Evolutionary conservation across 2,797 vertebrate species (phyloP), one percentile per base, ranked within the genome.

Genomic region (Scarus forsteni): DNA sequence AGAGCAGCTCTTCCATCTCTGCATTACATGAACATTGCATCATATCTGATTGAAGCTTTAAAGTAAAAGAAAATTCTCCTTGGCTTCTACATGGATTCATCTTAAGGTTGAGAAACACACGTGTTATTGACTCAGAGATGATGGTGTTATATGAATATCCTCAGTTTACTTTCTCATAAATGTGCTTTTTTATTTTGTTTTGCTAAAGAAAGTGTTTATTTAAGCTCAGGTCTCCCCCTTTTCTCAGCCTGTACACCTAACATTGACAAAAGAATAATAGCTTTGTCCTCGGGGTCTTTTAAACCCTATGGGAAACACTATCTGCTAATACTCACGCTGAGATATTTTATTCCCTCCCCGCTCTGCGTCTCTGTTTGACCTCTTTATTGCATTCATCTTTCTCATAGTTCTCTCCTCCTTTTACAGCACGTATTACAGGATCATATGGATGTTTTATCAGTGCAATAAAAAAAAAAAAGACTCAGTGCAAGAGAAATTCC

Each of bases 11-110:
- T 15, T 42, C 54, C 11, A 9, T 16, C 8, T 39, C 46, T 13
- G 66, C n/a, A 1, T 89, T 87, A 58, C 81, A 53, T 19, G 36
- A 15, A 18, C 1, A 2, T 84, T 87, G 77, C 87, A 87, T 89
- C 87, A 85, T 19, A 14, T 73, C 42, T 80, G 73, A 84, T 42
- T 67, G 80, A 74, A 67, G 61, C 42, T 10, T 67, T 67, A 54
- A 50, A 55, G 54, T 69, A 10, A 59, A 63, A 69, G 45, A 44
- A 63, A 67, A 63, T 10, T 5, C 19, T 65, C 39, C 2, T 11
- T 10, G 43, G 35, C 42, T 42, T 34, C 48, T 5, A 3, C 27
- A 6, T 10, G 42, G n/a, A 66, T 56, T 35, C 56, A 10, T 65
- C 42, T 49, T 70, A 69, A 56, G 7, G 34, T 10, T 53, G 63